Evolutionary conservation across 2,888 invertebrate species (phyloP).

Genomic region (Strigamia transsilvanica): DNA sequence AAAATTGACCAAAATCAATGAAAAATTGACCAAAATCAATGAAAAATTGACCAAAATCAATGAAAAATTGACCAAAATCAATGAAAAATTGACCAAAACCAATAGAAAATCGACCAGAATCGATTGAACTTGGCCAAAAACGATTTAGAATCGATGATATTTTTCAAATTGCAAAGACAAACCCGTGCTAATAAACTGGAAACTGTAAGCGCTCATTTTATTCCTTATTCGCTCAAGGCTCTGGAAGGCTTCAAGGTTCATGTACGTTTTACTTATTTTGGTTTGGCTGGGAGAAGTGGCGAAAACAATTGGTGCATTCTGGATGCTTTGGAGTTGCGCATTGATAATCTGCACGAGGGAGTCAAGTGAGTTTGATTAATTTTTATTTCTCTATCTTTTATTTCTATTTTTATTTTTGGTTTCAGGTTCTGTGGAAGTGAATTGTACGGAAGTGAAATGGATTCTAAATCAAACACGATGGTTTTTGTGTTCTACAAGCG

Average conservation of each 20-base stretch:
- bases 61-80: too few relatives aligned
- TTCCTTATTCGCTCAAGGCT: too few relatives aligned
- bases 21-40: too few relatives aligned
- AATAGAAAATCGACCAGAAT: too few relatives aligned
- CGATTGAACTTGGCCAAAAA: too few relatives aligned
- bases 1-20: too few relatives aligned
- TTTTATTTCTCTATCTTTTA: neutral
- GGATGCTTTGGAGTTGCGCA: neutral
- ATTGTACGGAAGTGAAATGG: neutral
- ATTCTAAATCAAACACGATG: neutral
- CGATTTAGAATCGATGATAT: too few relatives aligned
- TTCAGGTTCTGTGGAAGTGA: neutral
- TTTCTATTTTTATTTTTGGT: neutral
- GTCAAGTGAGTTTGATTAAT: neutral
- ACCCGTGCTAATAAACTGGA: too few relatives aligned
- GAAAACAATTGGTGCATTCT: neutral
- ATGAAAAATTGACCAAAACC: too few relatives aligned
- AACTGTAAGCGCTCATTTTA: too few relatives aligned
- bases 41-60: too few relatives aligned
- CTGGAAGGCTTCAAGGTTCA: neutral
- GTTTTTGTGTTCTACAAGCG: neutral
- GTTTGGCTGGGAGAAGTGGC: neutral
- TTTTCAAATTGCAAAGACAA: too few relatives aligned
- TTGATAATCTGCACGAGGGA: neutral
- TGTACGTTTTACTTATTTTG: neutral